Evolutionary conservation across 2,888 invertebrate species (phyloP).

Genomic region (Cylindroiulus punctatus): DNA sequence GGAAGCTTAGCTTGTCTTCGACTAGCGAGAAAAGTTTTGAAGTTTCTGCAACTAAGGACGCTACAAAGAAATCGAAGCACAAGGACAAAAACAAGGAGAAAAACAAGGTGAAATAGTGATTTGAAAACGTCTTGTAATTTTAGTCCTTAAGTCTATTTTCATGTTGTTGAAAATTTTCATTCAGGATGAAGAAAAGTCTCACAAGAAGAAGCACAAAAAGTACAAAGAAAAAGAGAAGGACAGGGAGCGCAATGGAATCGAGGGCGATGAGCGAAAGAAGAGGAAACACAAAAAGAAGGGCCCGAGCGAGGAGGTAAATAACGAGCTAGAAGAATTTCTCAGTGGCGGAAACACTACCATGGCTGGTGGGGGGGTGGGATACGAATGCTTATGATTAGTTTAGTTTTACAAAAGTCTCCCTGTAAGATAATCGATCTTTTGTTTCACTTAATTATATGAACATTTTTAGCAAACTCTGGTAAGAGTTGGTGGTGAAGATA

Average conservation of each 20-base stretch:
- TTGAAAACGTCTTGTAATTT: no score
- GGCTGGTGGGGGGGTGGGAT: conserved; percentile 57
- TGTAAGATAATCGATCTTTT: not conserved
- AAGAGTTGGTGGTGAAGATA: not conserved
- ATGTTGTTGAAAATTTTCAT: not conserved
- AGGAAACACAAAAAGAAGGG: conserved; percentile 58
- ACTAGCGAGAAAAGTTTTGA: conserved; percentile 58
- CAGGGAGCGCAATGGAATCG: conserved; percentile 54
- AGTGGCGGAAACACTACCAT: conserved; percentile 67
- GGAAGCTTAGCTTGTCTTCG: conserved; percentile 59
- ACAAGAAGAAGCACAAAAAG: conserved; percentile 61
- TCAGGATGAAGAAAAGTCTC: conserved; percentile 59
- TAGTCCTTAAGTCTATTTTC: not conserved
- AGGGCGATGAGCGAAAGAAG: conserved; percentile 47
- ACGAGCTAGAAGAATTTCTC: conserved; percentile 74
- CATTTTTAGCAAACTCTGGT: not conserved
- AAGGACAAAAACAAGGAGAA: conserved; percentile 58
- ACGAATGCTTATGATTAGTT: conserved; percentile 52
- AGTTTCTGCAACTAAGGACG: conserved; percentile 58
- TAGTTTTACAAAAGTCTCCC: not conserved
- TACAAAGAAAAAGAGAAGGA: conserved; percentile 59
- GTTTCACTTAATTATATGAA: not conserved
- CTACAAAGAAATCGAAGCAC: conserved; percentile 58
- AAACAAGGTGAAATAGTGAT: conserved; percentile 35
- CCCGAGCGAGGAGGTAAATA: conserved; percentile 68